Evolutionary conservation across 2,113 vertebrate genomes (phyloP).

Genomic region (Struthidea cinerea): DNA sequence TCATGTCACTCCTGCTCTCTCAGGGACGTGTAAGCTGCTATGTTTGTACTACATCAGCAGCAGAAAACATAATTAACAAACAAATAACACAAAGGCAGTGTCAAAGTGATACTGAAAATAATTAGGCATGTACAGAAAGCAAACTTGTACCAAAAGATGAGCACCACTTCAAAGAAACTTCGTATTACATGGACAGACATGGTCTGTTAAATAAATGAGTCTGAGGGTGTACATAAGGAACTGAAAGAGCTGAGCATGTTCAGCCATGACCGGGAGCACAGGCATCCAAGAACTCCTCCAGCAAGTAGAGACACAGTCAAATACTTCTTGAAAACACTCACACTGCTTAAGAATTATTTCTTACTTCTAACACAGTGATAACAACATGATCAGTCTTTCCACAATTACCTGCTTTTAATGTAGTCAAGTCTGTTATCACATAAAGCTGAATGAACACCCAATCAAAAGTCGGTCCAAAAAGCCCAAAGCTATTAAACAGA

Average conservation of each 20-base stretch:
- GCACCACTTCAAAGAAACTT: background rate
- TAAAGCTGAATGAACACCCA: background rate
- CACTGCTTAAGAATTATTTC: background rate
- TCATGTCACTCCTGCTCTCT: background rate
- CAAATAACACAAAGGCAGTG: background rate
- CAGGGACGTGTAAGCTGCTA: background rate
- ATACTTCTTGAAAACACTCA: background rate
- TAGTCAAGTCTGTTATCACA: background rate
- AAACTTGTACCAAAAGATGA: background rate
- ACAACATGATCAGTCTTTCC: background rate
- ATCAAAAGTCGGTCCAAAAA: background rate
- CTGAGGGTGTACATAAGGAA: background rate
- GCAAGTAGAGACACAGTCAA: background rate
- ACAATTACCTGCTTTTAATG: background rate
- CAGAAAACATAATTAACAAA: background rate
- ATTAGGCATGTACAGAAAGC: background rate
- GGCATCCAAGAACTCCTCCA: background rate
- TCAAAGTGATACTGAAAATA: background rate
- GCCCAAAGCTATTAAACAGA: background rate
- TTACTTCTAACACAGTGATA: background rate
- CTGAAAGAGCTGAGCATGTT: background rate
- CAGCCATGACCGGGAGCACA: background rate
- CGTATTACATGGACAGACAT: background rate
- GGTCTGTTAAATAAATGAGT: background rate
- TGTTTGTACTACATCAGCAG: background rate